Evolutionary conservation across 2,113 vertebrate genomes (phyloP), one percentile per base, ranked within the genome.

Genomic region (Lophius piscatorius): DNA sequence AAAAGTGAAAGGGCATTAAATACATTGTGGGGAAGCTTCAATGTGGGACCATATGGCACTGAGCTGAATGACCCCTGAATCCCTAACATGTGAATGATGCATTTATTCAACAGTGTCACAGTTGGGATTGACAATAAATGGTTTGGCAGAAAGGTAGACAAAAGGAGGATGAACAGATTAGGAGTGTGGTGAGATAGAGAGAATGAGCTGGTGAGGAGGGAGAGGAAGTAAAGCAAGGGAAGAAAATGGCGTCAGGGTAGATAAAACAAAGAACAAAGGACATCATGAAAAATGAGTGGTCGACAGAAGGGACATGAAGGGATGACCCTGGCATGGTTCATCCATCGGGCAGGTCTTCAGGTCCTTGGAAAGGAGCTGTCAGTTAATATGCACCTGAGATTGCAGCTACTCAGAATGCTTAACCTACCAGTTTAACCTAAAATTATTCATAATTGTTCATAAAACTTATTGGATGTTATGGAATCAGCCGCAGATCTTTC

Each of bases 81-180:
- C 80, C 56, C 64, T 31, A 22, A 39, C 63, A 63, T 23, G 44
- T 70, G 68, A 83, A 49, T 58, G 52, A 80, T 85, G 77, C 78
- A 85, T 85, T 86, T 77, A 82, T 86, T 83, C 81, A 89, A 50
- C 62, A 75, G 74, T 54, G 42, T 41, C 34, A 22, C 44, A 46
- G 35, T 40, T 14, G 20, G 39, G 50, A 64, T n/a, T 58, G 66
- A 59, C 29, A 31, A 31, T 10, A 10, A 57, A 10, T 23, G 69
- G 5, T 23, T 54, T 16, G 18, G 24, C 4, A 2, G 31, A 49
- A 22, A 33, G 40, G 35, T 39, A 44, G 46, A 48, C 63, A 74
- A 51, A 56, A 57, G 62, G 52, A 42, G 49, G 46, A 71, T 36
- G 28, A 60, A 46, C 14, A 38, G 51, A 59, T 46, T n/a, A 68